A percentile compares a stretch with the other conserved stretches of the same genome.
phyloP scores from a whole-genome alignment of 2,888 invertebrate genomes.

The Diachrysia chrysitis region DNA sequence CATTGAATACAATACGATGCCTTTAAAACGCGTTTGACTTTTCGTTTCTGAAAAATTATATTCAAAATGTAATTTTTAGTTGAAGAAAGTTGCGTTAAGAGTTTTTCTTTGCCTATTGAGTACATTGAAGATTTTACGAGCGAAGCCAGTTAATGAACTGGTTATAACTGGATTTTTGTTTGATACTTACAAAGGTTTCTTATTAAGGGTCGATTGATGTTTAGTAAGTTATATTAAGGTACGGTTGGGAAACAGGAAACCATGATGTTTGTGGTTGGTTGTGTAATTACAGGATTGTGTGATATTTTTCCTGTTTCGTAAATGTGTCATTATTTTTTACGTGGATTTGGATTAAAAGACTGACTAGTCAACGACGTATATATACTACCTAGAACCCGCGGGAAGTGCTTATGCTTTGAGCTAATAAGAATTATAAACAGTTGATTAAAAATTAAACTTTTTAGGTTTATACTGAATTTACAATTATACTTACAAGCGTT shows the following conservation, averaged over 20 bases:
- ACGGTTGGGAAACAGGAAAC: neutral
- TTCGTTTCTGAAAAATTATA: conserved; percentile 55
- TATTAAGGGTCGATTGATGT: neutral
- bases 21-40: conserved; percentile 64
- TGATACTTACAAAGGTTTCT: neutral
- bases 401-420: neutral
- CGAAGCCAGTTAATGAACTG: conserved; percentile 24
- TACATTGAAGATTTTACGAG: conserved; percentile 40
- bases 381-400: too few species aligned
- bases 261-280: neutral
- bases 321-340: neutral
- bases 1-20: conserved; percentile 62
- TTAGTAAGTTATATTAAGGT: neutral
- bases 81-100: conserved; percentile 24
- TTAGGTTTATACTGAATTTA: too few species aligned
- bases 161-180: conserved; percentile 1
- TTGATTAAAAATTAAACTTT: too few species aligned
- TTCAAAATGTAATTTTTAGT: conserved; percentile 50
- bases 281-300: neutral
- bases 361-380: too few species aligned
- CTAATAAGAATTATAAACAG: too few species aligned
- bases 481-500: too few species aligned
- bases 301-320: neutral
- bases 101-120: conserved; percentile 37
- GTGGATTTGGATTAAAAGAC: neutral